These are phyloP conservation scores for Drosophila mulleri DNA, from an alignment of 2,888 invertebrate species.

Conservation along the genomic window DNA sequence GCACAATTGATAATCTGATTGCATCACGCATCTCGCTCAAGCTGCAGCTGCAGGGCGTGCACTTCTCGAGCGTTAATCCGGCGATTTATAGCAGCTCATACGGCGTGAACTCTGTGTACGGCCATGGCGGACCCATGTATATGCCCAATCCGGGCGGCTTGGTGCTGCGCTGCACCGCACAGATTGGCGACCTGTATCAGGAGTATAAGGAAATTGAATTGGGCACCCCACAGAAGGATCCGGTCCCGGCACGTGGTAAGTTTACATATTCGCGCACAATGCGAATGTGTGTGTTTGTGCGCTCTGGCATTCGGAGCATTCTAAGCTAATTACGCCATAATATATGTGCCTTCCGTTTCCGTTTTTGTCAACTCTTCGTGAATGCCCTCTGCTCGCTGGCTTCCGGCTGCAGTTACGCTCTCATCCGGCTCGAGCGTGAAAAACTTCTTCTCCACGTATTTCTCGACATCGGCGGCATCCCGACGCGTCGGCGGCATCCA, in stretches of 20 bases:
- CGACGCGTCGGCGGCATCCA: conserved; percentile 41
- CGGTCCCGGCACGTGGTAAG: conserved; percentile 92
- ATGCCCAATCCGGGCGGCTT: conserved; percentile 86
- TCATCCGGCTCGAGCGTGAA: conserved; percentile 82
- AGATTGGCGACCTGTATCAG: conserved; percentile 89
- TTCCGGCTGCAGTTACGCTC: conserved; percentile 78
- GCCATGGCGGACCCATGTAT: conserved; percentile 69
- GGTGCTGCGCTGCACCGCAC: conserved; percentile 90
- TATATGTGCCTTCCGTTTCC: conserved; percentile 61
- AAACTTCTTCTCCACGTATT: conserved; percentile 82
- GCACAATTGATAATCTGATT: conserved; percentile 84
- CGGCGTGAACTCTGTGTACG: conserved; percentile 76
- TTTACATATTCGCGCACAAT: conserved; percentile 8
- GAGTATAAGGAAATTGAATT: conserved; percentile 89
- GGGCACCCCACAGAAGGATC: conserved; percentile 90
- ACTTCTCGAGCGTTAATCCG: conserved; percentile 82
- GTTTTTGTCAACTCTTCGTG: conserved; percentile 17
- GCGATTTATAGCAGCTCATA: conserved; percentile 61
- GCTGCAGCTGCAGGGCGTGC: conserved; percentile 84
- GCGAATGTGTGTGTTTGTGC: conserved; percentile 1
- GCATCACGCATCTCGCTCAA: conserved; percentile 83
- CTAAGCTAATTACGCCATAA: conserved; percentile 54
- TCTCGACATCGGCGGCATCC: conserved; percentile 74
- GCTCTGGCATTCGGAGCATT: conserved; percentile 19
- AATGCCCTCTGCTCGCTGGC: conserved; percentile 18